Percentiles rank a stretch among this genome's conserved stretches.
phyloP scores from a whole-genome alignment of 2,797 vertebrate genomes.

The Amblyopsis hoosieri region DNA sequence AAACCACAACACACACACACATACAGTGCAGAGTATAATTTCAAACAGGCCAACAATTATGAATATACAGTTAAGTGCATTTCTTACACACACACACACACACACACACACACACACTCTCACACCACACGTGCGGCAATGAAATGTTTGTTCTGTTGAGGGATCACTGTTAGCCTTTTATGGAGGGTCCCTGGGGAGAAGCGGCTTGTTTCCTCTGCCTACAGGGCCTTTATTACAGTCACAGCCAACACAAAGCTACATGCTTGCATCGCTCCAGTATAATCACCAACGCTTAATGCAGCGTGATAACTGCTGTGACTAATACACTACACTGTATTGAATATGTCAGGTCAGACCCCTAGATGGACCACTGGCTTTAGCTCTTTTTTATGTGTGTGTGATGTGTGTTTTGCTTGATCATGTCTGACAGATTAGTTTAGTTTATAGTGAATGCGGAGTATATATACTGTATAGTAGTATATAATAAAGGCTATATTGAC shows the following conservation, averaged over 20 bases:
- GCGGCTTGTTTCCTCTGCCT: conserved; percentile 39
- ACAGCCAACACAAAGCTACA: neutral
- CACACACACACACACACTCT: conserved; percentile 7
- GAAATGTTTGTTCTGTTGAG: conserved; percentile 28
- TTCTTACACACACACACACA: conserved; percentile 8
- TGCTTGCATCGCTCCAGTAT: conserved; percentile 26
- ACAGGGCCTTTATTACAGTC: conserved; percentile 36
- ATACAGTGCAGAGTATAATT: conserved; percentile 1
- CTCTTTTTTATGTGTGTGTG: too few relatives aligned
- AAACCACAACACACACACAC: conserved; percentile 11
- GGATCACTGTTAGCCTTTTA: conserved; percentile 25
- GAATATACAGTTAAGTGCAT: neutral
- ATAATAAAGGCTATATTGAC: too few relatives aligned
- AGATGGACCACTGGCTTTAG: too few relatives aligned
- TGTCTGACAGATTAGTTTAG: too few relatives aligned
- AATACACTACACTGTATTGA: neutral
- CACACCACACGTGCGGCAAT: conserved; percentile 43
- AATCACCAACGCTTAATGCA: neutral
- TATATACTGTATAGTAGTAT: neutral
- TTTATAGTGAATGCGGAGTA: too few relatives aligned
- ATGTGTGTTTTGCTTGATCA: too few relatives aligned
- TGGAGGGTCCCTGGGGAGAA: conserved; percentile 27
- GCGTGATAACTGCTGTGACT: conserved; percentile 9
- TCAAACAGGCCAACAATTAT: neutral
- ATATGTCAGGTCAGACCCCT: too few relatives aligned